These are phyloP conservation scores for Squalus acanthias DNA, from an alignment of 2,797 vertebrate genomes.

Conservation along the genomic window DNA sequence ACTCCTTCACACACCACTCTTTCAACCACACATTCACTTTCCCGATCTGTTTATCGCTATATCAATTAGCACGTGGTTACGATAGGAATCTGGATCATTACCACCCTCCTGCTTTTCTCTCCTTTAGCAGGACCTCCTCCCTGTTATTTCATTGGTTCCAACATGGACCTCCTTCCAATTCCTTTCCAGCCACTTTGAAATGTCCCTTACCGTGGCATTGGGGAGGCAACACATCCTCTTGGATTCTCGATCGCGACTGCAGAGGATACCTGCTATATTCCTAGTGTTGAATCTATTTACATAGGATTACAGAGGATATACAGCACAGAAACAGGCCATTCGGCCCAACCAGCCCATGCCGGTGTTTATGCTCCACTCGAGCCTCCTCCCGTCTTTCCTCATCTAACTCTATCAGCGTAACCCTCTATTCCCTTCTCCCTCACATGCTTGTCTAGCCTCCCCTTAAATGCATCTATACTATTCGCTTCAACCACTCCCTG, in stretches of 20 bases:
- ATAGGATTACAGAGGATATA: too few species aligned
- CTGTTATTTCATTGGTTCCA: neutral
- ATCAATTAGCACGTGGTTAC: neutral
- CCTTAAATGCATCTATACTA: too few species aligned
- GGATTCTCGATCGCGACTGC: neutral
- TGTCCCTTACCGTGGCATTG: neutral
- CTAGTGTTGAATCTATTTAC: too few species aligned
- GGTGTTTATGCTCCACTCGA: too few species aligned
- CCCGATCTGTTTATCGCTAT: neutral
- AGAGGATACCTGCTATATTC: neutral
- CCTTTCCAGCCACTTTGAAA: neutral
- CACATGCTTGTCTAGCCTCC: too few species aligned
- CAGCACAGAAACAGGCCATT: too few species aligned
- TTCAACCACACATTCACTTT: neutral
- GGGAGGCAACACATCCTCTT: neutral
- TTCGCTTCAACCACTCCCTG: too few species aligned
- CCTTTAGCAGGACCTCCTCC: neutral
- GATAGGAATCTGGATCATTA: neutral
- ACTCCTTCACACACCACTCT: neutral
- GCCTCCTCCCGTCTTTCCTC: too few species aligned
- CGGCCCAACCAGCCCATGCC: too few species aligned
- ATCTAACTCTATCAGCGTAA: too few species aligned
- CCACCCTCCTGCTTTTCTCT: neutral
- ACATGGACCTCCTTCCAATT: too few species aligned
- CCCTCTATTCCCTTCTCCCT: too few species aligned